Base-by-base conservation (phyloP, 1,140 invertebrate species). In the Drosophila baimaii region DNA sequence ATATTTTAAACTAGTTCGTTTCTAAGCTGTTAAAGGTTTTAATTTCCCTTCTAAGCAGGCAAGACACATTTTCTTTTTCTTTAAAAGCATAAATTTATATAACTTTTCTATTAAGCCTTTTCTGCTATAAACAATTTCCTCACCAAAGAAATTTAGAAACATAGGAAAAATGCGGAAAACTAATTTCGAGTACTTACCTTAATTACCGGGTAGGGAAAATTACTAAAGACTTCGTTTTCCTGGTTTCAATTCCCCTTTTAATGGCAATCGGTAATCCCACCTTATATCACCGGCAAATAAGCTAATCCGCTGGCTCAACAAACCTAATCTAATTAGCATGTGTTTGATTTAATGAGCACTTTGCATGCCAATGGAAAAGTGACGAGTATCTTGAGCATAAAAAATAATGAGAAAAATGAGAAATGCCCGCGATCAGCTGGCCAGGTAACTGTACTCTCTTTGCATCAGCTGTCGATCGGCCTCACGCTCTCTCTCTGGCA, bases 361-460 rank as follows among this genome's bases (percentile, higher is more conserved):
- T 88, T 90, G 88, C 88, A 90, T 90, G 77, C 77, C 51, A 75
- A 81, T 88, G 81, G 81, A 83, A 88, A 70, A 90, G 71, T 88
- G 51, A 54, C 31, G 51, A 52, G 49, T 79, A 86, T 74, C 27
- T 27, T 88, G 77, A 83, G 84, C 83, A 89, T 73, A 88, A 79
- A 56, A 15, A 57, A 39, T 41, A 39, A 31, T 39, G n/a, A n/a
- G n/a, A n/a, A n/a, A n/a, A 29, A 41, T 33, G 17, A n/a, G 15
- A 21, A 69, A 39, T n/a, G 7, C 39, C 51, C 19, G 23, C 35
- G 74, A 80, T 77, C 81, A 84, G 81, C 80, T 83, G 81, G 64
- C 37, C 57, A 10, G 23, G 35, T 25, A 49, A 21, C 57, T 61
- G 59, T 35, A 29, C 39, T 62, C 68, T 37, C 58, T 62, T 46